Base-by-base conservation (phyloP, 2,888 invertebrate genomes). In the Blastobasis lacticolella region DNA sequence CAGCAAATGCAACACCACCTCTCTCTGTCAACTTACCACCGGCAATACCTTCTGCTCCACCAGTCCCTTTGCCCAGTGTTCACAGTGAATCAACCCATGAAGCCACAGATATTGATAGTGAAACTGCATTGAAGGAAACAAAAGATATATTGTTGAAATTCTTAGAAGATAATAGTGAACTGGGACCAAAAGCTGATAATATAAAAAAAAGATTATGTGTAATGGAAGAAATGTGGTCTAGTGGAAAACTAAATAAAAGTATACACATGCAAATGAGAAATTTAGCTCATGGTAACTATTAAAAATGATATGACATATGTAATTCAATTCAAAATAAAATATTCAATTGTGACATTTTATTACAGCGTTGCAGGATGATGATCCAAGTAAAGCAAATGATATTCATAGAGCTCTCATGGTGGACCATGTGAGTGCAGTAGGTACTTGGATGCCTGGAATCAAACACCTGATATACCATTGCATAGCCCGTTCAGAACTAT, bases 371-470 rank as follows among this genome's bases (percentile, higher is more conserved):
- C 71, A 70, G 65, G 78, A 82, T 49, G 81, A 88, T 45, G 73
- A 88, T 46, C 80, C 84, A 3, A 78, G 71, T 9, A 76, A 73
- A 68, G 91, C 91, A 37, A 90, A 92, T 73, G 85, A 89, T 52
- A 81, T 91, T 48, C 92, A 92, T 59, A 75, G 89, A 63, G 79
- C 84, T 0, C 69, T 92, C 10, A 91, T 92, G 90, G 89, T 91
- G 58, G 89, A 90, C 55, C 81, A 91, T 76, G 88, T 90, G 0
- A 81, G 88, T 54, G 67, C 81, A 6, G 91, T 91, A 1, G 88
- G 89, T 48, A 78, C 80, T 1, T 92, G 92, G 91, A 91, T 92
- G 88, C 88, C 91, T 0, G 91, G 90, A 45, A 81, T 92, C 38
- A 90, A 91, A 62, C 90, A 91, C 54, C 75, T 92, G 0, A 90